Conservation (phyloP, 2,888 invertebrate species). For the Dryobotodes eremita region DNA sequence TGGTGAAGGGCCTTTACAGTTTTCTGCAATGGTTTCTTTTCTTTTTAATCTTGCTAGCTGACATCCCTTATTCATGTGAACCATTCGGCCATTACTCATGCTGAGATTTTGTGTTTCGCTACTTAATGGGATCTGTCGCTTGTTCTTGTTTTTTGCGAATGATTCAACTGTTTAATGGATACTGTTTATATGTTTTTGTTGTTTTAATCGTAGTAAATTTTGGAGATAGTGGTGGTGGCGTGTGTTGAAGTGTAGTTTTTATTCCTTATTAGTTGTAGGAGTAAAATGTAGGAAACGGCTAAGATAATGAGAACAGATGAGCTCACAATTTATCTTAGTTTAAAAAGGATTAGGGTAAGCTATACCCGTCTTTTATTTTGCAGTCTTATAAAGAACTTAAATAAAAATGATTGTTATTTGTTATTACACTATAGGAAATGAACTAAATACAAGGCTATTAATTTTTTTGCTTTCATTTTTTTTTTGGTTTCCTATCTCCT, state of each 20-base stretch:
- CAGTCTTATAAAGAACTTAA: not conserved
- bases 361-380: not conserved
- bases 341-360: not conserved
- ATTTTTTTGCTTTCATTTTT: too few species aligned
- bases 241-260: not conserved
- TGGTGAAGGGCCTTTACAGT: slow-evolving; percentile 28
- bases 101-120: slow-evolving; percentile 57
- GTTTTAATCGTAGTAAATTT: slow-evolving; percentile 2
- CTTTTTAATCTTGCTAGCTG: slow-evolving; percentile 54
- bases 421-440: too few species aligned
- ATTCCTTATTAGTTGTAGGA: not conserved
- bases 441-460: not conserved
- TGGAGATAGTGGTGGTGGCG: not conserved
- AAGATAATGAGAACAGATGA: not conserved
- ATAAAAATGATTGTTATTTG: not conserved
- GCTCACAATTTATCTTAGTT: not conserved
- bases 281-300: not conserved
- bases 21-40: slow-evolving; percentile 47
- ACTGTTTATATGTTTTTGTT: slow-evolving; percentile 18
- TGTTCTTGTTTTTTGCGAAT: slow-evolving; percentile 36
- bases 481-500: too few species aligned
- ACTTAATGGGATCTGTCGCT: slow-evolving; percentile 40
- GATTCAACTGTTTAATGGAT: slow-evolving; percentile 20
- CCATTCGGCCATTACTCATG: slow-evolving; percentile 57
- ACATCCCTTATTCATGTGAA: slow-evolving; percentile 61